phyloP scores from a whole-genome alignment of 2,797 vertebrate species.

The Enteromius unitaeniatus region DNA sequence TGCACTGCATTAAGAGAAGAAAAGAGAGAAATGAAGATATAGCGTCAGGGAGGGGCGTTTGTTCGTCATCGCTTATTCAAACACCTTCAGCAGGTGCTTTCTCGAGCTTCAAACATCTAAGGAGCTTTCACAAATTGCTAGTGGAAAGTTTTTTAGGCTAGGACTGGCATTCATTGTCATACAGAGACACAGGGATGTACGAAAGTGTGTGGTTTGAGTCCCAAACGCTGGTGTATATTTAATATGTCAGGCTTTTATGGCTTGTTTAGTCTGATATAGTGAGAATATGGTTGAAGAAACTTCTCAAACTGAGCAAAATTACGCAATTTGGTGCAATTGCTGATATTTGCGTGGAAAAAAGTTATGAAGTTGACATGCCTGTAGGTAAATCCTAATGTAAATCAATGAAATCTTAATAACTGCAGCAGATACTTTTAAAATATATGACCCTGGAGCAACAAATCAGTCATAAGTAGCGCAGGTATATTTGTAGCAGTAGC shows the following conservation, averaged over 20 bases:
- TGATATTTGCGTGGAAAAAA: background rate
- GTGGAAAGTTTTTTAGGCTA: background rate
- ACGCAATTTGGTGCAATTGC: background rate
- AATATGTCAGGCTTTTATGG: background rate
- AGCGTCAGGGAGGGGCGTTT: background rate
- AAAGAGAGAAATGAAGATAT: constrained; percentile 4
- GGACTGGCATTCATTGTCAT: background rate
- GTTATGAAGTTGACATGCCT: background rate
- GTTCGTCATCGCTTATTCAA: constrained; percentile 12
- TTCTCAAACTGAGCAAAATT: background rate
- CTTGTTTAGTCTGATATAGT: background rate
- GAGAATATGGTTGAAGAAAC: background rate
- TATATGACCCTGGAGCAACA: too few relatives aligned
- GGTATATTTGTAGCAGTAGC: too few relatives aligned
- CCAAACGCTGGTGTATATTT: background rate
- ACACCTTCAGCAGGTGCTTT: constrained; percentile 17
- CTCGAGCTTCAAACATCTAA: background rate
- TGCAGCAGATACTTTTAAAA: background rate
- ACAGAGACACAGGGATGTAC: background rate
- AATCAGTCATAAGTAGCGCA: too few relatives aligned
- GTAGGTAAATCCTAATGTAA: background rate
- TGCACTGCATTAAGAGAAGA: constrained; percentile 16
- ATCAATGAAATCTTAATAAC: background rate
- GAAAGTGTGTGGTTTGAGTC: background rate
- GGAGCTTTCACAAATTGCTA: background rate